Base-by-base conservation (phyloP, 1,140 invertebrate species). In the Apocrypta bakeri region DNA sequence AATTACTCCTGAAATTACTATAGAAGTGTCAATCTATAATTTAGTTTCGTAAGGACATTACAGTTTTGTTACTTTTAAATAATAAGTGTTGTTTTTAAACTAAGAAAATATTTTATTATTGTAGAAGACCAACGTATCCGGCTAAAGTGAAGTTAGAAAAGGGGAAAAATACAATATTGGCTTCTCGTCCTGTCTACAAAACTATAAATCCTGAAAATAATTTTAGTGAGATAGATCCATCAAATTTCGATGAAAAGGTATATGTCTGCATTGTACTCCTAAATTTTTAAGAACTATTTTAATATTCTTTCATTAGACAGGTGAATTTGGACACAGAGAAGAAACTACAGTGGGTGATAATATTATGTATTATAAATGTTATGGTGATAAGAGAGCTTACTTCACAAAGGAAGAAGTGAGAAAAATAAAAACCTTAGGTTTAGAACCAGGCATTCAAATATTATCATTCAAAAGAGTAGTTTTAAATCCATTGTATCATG, bases 131-230 rank as follows among this genome's bases (percentile, higher is more conserved):
- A 42, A 79, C 40, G 14, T 83, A 79, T 21, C 82, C 71, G 25
- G 0, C 48, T 31, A 83, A 83, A 79, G 61, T 83, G 2, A 83
- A 79, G 33, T 25, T 83, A 25, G n/a, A 79, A n/a, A 83, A 79
- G 56, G 56, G 79, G 25, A 24, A 24, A 8, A 83, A 78, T 82
- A 29, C 72, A 78, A 40, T 78, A 63, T 61, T 82, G 56, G 75
- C 77, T 61, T 9, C 17, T 12, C 17, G 48, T 27, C 48, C 21
- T 56, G 2, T 56, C n/a, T 6, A 21, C 0, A 14, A 56, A 56
- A 21, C 7, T 1, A 21, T 21, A 56, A n/a, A 2, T 6, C n/a
- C 48, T 6, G 48, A 56, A 56, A 21, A 14, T 21, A 21, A 56
- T 56, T n/a, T n/a, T n/a, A 3, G 21, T 3, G 14, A 56, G 17